Conservation (phyloP, 2,888 invertebrate genomes). For the Netelia inedita region DNA sequence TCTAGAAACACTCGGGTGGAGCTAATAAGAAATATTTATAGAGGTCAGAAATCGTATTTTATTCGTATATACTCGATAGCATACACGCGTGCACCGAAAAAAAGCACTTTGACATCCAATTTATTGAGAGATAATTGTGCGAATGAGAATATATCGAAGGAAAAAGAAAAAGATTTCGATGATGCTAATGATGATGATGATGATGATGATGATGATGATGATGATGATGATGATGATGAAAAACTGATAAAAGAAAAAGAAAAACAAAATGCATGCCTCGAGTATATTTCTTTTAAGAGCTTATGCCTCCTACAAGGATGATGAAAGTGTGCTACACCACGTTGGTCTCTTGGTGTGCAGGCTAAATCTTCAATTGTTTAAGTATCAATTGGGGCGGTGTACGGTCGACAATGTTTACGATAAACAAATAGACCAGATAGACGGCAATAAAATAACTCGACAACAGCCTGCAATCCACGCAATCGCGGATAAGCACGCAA, state of each 20-base stretch:
- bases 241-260: constrained; percentile 14
- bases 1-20: constrained; percentile 56
- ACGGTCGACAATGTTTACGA: constrained; percentile 10
- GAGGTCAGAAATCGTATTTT: constrained; percentile 61
- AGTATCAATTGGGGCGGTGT: constrained; percentile 36
- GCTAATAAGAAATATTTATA: constrained; percentile 66
- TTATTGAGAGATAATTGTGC: constrained; percentile 34
- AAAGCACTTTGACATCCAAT: constrained; percentile 37
- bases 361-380: constrained; percentile 41
- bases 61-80: constrained; percentile 63
- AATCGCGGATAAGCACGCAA: neutral
- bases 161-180: neutral
- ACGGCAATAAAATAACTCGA: neutral
- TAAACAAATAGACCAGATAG: constrained; percentile 13
- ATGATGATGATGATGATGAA: neutral
- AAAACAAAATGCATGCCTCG: constrained; percentile 51
- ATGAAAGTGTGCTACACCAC: constrained; percentile 12
- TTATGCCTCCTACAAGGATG: constrained; percentile 51
- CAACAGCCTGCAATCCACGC: neutral
- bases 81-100: constrained; percentile 26
- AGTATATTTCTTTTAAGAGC: constrained; percentile 65
- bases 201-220: too few relatives aligned
- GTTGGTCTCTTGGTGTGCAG: constrained; percentile 34
- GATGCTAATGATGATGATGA: neutral
- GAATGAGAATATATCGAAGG: constrained; percentile 30